Evolutionary conservation across 2,888 invertebrate genomes (phyloP), one percentile per base, ranked within the genome.

Genomic region (Netelia inedita): DNA sequence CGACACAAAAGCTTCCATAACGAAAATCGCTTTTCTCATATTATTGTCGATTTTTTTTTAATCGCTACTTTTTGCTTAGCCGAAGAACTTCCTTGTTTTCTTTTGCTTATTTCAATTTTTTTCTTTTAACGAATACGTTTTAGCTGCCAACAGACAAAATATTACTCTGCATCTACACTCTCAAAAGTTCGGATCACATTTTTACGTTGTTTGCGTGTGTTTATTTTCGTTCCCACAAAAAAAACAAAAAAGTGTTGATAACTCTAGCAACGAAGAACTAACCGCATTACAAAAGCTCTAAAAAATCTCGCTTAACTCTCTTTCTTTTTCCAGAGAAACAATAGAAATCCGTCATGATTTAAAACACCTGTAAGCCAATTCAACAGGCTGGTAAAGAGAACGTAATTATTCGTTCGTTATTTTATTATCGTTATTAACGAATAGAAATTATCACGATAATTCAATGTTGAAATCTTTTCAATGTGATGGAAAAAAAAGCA

Each of bases 261-360:
- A 14, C 11, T 46, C 14, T 46, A 35, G 35, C 35, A 6, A 35
- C 35, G 14, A 46, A 46, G 14, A 46, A 14, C 46, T 46, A 46
- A 46, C 14, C 46, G 46, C 11, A 46, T 46, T 14, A 46, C 14
- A 8, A 46, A 19, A 55, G 9, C 55, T 55, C 55, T 16, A 57
- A 57, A 57, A 57, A 57, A 57, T 85, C 81, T 85, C 87, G 87
- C 87, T 90, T 89, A 86, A 90, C 89, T 86, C 90, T 80, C 81
- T 76, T 84, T 86, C 41, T 85, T 72, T 90, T 92, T 92, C 89
- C 92, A 92, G 92, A 92, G 87, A 90, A 71, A 88, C 87, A 88
- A 66, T 91, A 90, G 87, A 90, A 91, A 91, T 93, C 85, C 92
- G 90, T 89, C 93, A 93, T 89, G 89, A 92, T 91, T 92, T 93